These are phyloP conservation scores for Chlamydotis undulata DNA, from an alignment of 2,113 vertebrate species.

Conservation along the genomic window DNA sequence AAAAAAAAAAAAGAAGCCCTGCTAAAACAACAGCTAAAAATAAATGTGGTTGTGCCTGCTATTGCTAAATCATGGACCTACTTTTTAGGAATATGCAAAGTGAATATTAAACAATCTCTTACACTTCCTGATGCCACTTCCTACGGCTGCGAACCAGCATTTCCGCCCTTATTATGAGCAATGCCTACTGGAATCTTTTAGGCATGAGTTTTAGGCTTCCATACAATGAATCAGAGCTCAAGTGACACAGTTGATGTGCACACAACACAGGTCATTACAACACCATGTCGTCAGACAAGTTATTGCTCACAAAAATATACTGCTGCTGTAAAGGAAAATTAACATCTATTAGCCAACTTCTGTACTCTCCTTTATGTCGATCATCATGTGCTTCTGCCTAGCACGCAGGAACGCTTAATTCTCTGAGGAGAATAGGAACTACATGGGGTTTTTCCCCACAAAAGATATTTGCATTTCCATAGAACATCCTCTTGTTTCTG, in stretches of 20 bases:
- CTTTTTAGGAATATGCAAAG: conserved; percentile 62
- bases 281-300: conserved; percentile 24
- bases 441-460: background rate
- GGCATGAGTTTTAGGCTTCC: background rate
- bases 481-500: background rate
- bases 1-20: background rate
- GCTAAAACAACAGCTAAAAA: background rate
- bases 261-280: conserved; percentile 27
- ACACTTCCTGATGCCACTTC: conserved; percentile 18
- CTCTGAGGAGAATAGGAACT: background rate
- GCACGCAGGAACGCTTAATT: background rate
- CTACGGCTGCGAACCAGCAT: conserved; percentile 11
- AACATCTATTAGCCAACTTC: conserved; percentile 1
- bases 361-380: background rate
- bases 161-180: background rate
- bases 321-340: conserved; percentile 6
- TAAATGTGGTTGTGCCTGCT: background rate
- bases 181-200: conserved; percentile 4
- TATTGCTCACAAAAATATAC: conserved; percentile 21
- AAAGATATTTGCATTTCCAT: background rate
- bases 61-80: background rate
- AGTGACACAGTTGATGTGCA: background rate
- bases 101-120: conserved; percentile 9
- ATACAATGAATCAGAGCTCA: conserved; percentile 52
- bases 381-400: background rate